These are phyloP conservation scores for Eucidaris tribuloides DNA, from an alignment of 35 echinoderm and acorn worm genomes.

Conservation along the genomic window DNA sequence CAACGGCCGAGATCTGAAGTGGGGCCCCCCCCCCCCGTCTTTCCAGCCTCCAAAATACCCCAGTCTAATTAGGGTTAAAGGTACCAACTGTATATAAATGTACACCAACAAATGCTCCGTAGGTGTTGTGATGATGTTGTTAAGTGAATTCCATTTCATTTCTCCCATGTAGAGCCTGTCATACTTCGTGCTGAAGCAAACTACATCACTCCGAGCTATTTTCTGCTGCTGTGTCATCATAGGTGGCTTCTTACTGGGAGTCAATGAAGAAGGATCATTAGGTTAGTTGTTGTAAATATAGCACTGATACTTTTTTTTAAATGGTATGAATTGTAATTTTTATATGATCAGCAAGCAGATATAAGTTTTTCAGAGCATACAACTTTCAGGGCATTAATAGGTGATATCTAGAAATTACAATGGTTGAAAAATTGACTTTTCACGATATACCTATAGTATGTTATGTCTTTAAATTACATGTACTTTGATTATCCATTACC, in stretches of 20 bases:
- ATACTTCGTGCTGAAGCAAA: slow-evolving; percentile 80
- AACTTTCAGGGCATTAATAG: no score
- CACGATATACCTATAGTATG: no score
- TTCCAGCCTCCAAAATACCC: no score
- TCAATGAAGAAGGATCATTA: slow-evolving; percentile 79
- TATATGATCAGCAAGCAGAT: no score
- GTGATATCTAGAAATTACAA: no score
- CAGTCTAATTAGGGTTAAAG: no score
- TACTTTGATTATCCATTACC: no score
- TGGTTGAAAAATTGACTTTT: no score
- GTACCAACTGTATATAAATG: neutral
- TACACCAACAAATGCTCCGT: neutral
- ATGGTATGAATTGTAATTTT: neutral
- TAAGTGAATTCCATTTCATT: neutral
- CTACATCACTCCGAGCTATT: slow-evolving; percentile 71
- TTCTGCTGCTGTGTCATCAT: slow-evolving; percentile 77
- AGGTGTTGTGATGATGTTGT: neutral
- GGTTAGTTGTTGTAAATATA: slow-evolving; percentile 31
- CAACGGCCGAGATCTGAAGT: no score
- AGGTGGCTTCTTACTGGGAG: slow-evolving; percentile 79
- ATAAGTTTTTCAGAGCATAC: no score
- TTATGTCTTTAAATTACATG: no score
- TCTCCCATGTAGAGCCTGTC: slow-evolving; percentile 57
- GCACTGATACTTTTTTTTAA: neutral
- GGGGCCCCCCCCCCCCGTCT: no score